Evolutionary conservation across 2,797 vertebrate species (phyloP).

Genomic region (Phalloptychus januarius): DNA sequence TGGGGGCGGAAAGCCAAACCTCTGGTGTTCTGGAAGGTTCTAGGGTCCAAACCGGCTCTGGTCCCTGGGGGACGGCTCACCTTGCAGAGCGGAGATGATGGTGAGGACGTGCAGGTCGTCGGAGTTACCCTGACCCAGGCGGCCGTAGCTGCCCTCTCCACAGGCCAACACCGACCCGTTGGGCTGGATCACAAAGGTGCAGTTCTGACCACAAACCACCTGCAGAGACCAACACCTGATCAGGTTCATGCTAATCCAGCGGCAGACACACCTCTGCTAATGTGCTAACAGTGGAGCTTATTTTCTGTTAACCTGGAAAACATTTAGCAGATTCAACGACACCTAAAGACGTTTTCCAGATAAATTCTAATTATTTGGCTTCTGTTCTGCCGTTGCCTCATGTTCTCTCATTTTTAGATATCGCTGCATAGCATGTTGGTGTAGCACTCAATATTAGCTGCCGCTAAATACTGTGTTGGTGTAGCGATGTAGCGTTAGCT

Average conservation of each 20-base stretch:
- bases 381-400: neutral
- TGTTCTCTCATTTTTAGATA: neutral
- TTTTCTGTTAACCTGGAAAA: too few relatives aligned
- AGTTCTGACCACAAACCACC: constrained; percentile 96
- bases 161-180: constrained; percentile 94
- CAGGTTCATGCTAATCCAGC: neutral
- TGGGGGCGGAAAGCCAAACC: constrained; percentile 26
- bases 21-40: neutral
- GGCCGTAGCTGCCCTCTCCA: constrained; percentile 95
- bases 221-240: constrained; percentile 40
- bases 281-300: too few relatives aligned
- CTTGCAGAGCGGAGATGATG: constrained; percentile 96
- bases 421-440: neutral
- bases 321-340: neutral
- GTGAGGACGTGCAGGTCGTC: constrained; percentile 96
- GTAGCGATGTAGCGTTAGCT: too few relatives aligned
- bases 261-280: neutral
- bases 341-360: neutral
- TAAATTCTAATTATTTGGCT: neutral
- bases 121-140: constrained; percentile 93
- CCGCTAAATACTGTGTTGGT: too few relatives aligned
- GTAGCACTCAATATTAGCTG: neutral
- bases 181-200: constrained; percentile 94
- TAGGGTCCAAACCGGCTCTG: neutral
- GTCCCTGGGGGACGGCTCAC: constrained; percentile 57